These are phyloP conservation scores for Atta texana DNA, from an alignment of 1,140 invertebrate species.

Conservation along the genomic window DNA sequence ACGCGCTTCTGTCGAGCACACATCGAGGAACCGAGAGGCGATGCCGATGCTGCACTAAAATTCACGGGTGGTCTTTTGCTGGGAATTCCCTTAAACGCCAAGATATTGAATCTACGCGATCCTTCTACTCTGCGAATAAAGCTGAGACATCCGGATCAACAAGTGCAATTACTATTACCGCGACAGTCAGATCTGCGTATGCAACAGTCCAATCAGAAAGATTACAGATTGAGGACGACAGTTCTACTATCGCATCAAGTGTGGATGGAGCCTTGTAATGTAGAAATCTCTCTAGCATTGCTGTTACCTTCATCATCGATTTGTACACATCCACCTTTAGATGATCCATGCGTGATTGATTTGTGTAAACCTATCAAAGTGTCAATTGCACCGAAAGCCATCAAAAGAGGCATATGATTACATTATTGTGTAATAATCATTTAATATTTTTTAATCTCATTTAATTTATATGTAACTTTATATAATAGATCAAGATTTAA, in stretches of 20 bases:
- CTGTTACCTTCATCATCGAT: slow-evolving; percentile 90
- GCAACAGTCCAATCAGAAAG: slow-evolving; percentile 83
- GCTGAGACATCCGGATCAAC: slow-evolving; percentile 97
- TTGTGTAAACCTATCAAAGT: slow-evolving; percentile 96
- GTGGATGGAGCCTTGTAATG: slow-evolving; percentile 95
- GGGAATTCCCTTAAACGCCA: slow-evolving; percentile 94
- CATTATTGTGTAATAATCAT: slow-evolving; percentile 51
- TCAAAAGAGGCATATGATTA: slow-evolving; percentile 91
- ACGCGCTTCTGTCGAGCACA: slow-evolving; percentile 89
- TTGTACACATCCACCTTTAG: slow-evolving; percentile 85
- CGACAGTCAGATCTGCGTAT: slow-evolving; percentile 90
- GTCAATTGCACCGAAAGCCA: slow-evolving; percentile 94
- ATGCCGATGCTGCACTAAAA: slow-evolving; percentile 95
- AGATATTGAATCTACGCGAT: slow-evolving; percentile 93
- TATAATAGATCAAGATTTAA: slow-evolving; percentile 2
- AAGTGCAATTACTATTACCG: slow-evolving; percentile 93
- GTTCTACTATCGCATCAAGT: slow-evolving; percentile 96
- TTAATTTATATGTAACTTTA: slow-evolving; percentile 16
- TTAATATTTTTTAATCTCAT: slow-evolving; percentile 30
- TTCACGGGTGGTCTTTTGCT: slow-evolving; percentile 97
- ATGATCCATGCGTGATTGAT: slow-evolving; percentile 91
- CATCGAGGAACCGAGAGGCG: slow-evolving; percentile 94
- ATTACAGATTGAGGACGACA: slow-evolving; percentile 93
- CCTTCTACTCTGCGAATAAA: slow-evolving; percentile 91
- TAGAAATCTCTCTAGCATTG: slow-evolving; percentile 94